Evolutionary conservation across 2,888 invertebrate species (phyloP).

Genomic region (Leuctra nigra): DNA sequence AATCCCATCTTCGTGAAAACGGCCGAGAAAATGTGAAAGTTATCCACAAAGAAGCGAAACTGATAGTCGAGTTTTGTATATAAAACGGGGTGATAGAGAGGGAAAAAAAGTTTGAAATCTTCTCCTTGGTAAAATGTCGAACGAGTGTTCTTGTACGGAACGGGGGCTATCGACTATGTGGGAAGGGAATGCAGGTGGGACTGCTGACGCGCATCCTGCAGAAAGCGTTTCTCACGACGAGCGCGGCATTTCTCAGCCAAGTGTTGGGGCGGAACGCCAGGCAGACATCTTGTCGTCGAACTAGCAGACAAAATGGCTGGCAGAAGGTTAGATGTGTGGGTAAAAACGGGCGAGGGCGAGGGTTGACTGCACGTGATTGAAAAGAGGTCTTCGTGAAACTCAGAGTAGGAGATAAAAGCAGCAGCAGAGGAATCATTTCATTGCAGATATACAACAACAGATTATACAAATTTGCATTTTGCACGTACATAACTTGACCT

Average conservation of each 20-base stretch:
- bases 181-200: slow-evolving; percentile 8
- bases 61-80: slow-evolving; percentile 9
- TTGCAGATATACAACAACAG: no score
- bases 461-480: no score
- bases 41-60: slow-evolving; percentile 3
- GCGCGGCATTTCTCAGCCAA: slow-evolving; percentile 12
- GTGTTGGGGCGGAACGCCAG: slow-evolving; percentile 3
- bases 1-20: slow-evolving; percentile 5
- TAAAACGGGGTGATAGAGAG: neutral
- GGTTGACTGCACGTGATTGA: no score
- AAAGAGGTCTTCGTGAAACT: no score
- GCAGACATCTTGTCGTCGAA: no score
- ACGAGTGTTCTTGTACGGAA: neutral
- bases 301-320: no score
- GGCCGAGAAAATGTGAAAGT: slow-evolving; percentile 1
- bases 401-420: no score
- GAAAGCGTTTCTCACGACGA: slow-evolving; percentile 3
- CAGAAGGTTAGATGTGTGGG: no score
- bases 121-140: neutral
- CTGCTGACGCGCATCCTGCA: slow-evolving; percentile 3
- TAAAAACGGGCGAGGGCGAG: no score
- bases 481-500: no score
- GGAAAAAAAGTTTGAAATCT: neutral
- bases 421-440: no score
- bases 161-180: neutral